Conservation (phyloP, 2,113 vertebrate genomes). For the Micronycteris hirsuta region DNA sequence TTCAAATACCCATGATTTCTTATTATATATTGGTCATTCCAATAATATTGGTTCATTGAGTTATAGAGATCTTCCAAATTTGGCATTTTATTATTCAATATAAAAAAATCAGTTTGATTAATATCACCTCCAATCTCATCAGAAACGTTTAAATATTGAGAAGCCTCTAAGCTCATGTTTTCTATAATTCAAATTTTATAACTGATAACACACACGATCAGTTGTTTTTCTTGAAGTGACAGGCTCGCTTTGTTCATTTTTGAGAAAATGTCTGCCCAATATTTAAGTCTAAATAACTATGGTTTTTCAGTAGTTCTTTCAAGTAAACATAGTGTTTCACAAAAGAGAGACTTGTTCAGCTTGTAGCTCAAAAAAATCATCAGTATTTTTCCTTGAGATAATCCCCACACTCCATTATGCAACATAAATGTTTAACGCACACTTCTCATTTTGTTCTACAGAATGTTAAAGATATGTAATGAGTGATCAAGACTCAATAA, state of each 20-base stretch:
- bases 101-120: not conserved
- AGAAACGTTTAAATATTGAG: slow-evolving; percentile 1
- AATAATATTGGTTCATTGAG: not conserved
- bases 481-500: not conserved
- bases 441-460: not conserved
- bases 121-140: not conserved
- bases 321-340: not conserved
- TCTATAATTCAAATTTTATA: slow-evolving; percentile 32
- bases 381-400: not conserved
- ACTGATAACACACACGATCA: not conserved
- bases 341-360: not conserved
- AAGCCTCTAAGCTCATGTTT: not conserved
- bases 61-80: slow-evolving; percentile 2
- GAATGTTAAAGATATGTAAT: not conserved
- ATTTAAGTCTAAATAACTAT: not conserved
- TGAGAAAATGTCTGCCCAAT: not conserved
- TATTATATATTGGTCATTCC: not conserved
- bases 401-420: not conserved
- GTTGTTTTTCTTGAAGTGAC: not conserved
- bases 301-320: not conserved
- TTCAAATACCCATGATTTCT: not conserved
- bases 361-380: not conserved
- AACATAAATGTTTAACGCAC: not conserved
- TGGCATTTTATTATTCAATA: not conserved
- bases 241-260: slow-evolving; percentile 10